phyloP scores from a whole-genome alignment of 2,888 invertebrate species.

The Dryomyza anilis region DNA sequence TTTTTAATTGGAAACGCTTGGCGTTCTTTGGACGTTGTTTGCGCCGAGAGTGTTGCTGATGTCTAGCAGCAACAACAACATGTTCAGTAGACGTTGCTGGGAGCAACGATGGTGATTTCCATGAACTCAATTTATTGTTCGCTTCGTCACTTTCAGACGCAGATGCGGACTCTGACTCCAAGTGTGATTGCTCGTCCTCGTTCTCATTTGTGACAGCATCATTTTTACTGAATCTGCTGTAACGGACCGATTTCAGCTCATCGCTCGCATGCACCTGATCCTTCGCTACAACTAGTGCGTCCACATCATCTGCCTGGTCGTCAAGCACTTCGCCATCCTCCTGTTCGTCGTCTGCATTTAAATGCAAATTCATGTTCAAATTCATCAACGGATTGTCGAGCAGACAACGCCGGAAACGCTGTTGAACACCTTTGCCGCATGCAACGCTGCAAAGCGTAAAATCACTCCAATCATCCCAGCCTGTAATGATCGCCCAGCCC shows the following conservation, averaged over 20 bases:
- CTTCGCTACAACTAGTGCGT: constrained; percentile 3
- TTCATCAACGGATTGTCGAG: constrained; percentile 59
- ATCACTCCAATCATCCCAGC: constrained; percentile 62
- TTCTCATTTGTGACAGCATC: not conserved
- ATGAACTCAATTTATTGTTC: not conserved
- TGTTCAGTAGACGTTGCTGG: too few relatives aligned
- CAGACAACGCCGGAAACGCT: constrained; percentile 60
- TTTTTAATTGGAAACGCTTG: not conserved
- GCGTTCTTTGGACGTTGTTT: constrained; percentile 11
- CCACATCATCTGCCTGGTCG: constrained; percentile 30
- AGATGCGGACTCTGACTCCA: not conserved
- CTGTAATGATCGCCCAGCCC: constrained; percentile 43
- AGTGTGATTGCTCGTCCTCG: not conserved
- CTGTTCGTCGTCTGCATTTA: constrained; percentile 42
- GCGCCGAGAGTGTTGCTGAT: constrained; percentile 20
- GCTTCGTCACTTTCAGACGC: constrained; percentile 4
- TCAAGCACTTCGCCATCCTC: constrained; percentile 39
- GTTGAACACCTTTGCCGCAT: constrained; percentile 61
- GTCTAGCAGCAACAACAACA: constrained; percentile 27
- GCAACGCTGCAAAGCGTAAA: constrained; percentile 61
- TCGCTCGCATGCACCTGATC: not conserved
- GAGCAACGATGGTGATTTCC: constrained; percentile 28
- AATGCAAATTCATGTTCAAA: constrained; percentile 55
- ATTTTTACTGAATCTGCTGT: constrained; percentile 22
- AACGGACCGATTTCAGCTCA: constrained; percentile 18